Conservation (phyloP, 2,113 vertebrate genomes). For the Ursus arctos region DNA sequence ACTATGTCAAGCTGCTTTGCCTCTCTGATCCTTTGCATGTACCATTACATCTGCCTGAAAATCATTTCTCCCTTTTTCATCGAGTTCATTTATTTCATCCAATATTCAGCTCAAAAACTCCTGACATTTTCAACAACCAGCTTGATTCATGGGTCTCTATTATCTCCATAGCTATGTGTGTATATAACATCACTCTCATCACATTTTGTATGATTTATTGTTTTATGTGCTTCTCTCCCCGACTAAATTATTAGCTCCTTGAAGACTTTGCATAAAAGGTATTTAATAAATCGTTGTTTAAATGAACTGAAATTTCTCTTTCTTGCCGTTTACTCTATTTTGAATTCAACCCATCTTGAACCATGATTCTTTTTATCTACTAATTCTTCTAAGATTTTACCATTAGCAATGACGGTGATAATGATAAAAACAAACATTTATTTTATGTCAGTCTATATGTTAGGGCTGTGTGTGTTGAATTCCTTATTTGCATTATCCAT, state of each 20-base stretch:
- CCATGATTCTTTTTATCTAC: background rate
- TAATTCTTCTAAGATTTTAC: background rate
- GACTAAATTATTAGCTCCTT: background rate
- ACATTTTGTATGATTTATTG: background rate
- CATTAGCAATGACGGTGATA: background rate
- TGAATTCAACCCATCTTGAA: background rate
- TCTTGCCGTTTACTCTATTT: background rate
- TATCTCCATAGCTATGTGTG: background rate
- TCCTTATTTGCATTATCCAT: background rate
- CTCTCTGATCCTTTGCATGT: background rate
- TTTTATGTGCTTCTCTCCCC: background rate
- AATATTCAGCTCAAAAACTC: background rate
- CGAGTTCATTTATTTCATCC: background rate
- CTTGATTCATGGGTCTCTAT: background rate
- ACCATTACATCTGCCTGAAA: background rate
- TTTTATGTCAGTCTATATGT: background rate
- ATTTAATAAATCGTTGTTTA: background rate
- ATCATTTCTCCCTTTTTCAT: background rate
- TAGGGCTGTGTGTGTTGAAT: background rate
- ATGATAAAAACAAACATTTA: background rate
- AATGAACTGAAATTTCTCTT: background rate
- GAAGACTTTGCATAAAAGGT: background rate
- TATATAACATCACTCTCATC: background rate
- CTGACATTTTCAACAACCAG: background rate
- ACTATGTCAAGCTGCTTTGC: background rate